Conservation (phyloP, 2,113 vertebrate genomes). For the Struthio camelus region DNA sequence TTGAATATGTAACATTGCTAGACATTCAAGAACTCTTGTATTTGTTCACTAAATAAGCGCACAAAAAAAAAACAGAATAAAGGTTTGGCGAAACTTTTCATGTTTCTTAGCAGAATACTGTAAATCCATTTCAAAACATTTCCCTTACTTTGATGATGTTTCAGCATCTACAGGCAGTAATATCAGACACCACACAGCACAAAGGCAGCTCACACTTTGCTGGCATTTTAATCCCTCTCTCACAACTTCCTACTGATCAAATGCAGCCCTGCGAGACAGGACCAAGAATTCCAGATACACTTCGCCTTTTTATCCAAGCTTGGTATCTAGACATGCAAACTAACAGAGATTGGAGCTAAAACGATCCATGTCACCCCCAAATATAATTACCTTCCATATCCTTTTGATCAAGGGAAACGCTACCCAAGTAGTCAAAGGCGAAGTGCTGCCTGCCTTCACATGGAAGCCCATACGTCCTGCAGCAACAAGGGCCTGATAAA, state of each 20-base stretch:
- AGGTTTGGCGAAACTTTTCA: not conserved
- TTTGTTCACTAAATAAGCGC: not conserved
- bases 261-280: not conserved
- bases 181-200: not conserved
- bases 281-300: not conserved
- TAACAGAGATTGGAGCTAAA: not conserved
- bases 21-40: not conserved
- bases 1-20: not conserved
- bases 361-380: not conserved
- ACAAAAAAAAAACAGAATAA: not conserved
- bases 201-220: not conserved
- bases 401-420: not conserved
- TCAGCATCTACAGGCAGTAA: not conserved
- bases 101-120: not conserved
- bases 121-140: not conserved
- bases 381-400: not conserved
- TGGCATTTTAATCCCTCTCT: not conserved
- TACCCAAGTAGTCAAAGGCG: not conserved
- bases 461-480: accelerated
- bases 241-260: not conserved
- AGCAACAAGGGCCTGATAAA: not conserved
- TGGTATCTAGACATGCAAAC: not conserved
- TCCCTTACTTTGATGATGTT: not conserved
- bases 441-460: not conserved
- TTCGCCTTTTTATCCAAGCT: not conserved